Conservation (phyloP, 1,140 invertebrate species). For the Contarinia nasturtii region DNA sequence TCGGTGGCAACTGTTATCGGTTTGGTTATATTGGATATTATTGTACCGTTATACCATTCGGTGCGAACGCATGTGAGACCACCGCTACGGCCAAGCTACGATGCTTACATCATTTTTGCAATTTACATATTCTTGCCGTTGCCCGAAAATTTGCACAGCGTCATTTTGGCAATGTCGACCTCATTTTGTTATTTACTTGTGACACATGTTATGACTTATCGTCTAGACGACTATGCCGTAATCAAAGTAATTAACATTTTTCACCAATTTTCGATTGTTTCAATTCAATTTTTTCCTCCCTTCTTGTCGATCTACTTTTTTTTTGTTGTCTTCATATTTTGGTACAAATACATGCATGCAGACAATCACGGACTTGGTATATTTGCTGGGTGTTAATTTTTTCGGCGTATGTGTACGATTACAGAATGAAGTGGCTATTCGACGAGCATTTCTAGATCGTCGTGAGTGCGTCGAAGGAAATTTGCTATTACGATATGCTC, state of each 20-base stretch:
- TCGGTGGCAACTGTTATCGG: slow-evolving; percentile 27
- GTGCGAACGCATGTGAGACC: slow-evolving; percentile 16
- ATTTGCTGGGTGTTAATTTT: slow-evolving; percentile 54
- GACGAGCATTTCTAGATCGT: slow-evolving; percentile 70
- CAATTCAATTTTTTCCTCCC: slow-evolving; percentile 2
- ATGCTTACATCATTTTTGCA: slow-evolving; percentile 46
- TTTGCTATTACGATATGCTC: slow-evolving; percentile 56
- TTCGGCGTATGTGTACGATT: slow-evolving; percentile 72
- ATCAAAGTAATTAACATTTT: slow-evolving; percentile 6
- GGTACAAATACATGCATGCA: slow-evolving; percentile 27
- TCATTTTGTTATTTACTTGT: slow-evolving; percentile 41
- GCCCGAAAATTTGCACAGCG: slow-evolving; percentile 41
- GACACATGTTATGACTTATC: slow-evolving; percentile 42
- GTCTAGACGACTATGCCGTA: slow-evolving; percentile 24
- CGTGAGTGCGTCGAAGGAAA: slow-evolving; percentile 72
- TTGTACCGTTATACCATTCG: slow-evolving; percentile 32
- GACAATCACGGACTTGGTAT: slow-evolving; percentile 55
- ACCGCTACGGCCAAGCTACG: slow-evolving; percentile 40
- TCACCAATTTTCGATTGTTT: neutral
- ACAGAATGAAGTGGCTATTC: slow-evolving; percentile 69
- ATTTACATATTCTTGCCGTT: slow-evolving; percentile 64
- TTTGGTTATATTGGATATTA: slow-evolving; percentile 31
- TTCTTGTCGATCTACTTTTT: slow-evolving; percentile 8
- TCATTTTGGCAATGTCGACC: slow-evolving; percentile 38
- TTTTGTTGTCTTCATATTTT: slow-evolving; percentile 4